Conservation (phyloP, 2,797 vertebrate genomes). For the Anguilla obscura region DNA sequence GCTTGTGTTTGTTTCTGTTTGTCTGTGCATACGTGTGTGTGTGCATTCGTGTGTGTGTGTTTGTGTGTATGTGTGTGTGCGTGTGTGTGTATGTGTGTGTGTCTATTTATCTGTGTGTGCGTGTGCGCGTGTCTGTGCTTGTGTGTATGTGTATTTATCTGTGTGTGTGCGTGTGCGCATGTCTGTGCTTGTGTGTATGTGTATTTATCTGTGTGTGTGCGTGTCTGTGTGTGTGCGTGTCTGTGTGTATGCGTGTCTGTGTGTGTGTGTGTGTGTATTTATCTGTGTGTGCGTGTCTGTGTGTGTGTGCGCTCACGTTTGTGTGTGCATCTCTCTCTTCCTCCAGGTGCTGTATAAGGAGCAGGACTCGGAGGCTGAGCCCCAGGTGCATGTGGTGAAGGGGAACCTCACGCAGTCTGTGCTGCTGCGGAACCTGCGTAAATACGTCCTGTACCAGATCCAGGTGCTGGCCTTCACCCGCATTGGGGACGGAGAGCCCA, state of each 20-base stretch:
- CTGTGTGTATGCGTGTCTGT: not conserved
- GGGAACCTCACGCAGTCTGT: constrained; percentile 79
- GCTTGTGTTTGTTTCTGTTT: not conserved
- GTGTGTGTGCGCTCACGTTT: not conserved
- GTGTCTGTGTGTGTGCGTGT: not conserved
- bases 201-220: not conserved
- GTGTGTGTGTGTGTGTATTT: not conserved
- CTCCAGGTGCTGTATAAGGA: constrained; percentile 81
- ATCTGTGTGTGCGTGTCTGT: not conserved
- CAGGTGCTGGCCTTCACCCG: constrained; percentile 87
- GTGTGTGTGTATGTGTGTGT: not conserved
- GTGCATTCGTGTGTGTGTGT: constrained; percentile 26
- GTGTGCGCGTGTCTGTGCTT: not conserved
- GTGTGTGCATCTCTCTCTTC: not conserved
- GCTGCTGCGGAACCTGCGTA: constrained; percentile 77
- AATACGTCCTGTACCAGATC: constrained; percentile 82
- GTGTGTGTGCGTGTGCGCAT: constrained; percentile 30
- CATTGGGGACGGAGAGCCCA: constrained; percentile 84
- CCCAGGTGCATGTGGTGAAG: constrained; percentile 71
- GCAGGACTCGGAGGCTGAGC: constrained; percentile 69
- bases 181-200: not conserved
- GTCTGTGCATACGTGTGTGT: constrained; percentile 42
- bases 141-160: constrained; percentile 14
- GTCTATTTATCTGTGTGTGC: not conserved
- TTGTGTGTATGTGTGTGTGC: not conserved